A percentile compares a stretch with the other conserved stretches of the same genome.
Conservation (phyloP, 2,888 invertebrate species). For the Mythimna pallens region DNA sequence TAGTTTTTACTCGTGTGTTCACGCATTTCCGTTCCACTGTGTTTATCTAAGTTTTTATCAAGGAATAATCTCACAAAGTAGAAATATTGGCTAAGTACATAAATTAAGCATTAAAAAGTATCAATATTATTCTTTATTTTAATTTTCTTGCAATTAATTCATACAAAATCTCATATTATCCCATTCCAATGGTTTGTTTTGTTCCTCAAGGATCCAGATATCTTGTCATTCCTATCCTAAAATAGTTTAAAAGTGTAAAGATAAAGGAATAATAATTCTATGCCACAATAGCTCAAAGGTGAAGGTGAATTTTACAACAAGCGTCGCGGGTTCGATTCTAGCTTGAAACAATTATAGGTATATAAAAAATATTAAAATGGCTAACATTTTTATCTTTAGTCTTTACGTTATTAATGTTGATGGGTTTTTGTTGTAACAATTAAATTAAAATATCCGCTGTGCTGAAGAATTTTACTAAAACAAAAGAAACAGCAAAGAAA, state of each 20-base stretch:
- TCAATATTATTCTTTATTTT: neutral
- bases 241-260: no score
- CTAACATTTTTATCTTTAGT: neutral
- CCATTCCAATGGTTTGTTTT: neutral
- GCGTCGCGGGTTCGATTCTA: neutral
- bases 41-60: conserved; percentile 32
- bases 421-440: no score
- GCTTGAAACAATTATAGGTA: neutral
- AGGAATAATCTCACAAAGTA: conserved; percentile 23
- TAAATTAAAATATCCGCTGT: neutral
- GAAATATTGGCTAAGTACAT: conserved; percentile 4
- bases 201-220: neutral
- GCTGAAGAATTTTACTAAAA: neutral
- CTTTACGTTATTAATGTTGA: neutral
- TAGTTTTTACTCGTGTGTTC: conserved; percentile 37
- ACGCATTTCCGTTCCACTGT: conserved; percentile 43
- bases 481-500: neutral
- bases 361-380: neutral
- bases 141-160: neutral
- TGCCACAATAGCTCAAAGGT: neutral
- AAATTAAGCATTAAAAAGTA: neutral
- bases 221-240: no score
- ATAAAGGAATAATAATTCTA: no score
- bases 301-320: neutral
- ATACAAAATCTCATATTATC: neutral